Base-by-base conservation (phyloP, 2,113 vertebrate genomes). In the Engraulis encrasicolus region DNA sequence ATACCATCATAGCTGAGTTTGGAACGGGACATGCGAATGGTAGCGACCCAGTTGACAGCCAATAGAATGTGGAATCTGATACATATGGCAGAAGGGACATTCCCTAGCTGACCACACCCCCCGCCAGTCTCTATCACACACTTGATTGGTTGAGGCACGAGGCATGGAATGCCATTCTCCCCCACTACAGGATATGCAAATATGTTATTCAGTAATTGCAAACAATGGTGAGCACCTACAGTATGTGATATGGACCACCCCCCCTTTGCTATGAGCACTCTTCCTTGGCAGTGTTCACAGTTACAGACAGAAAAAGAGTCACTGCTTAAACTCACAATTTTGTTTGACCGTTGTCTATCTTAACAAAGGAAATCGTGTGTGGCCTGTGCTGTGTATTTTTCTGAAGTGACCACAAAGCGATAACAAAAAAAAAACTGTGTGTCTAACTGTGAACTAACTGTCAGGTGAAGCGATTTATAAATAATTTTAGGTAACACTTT, bases 381-480 rank as follows among this genome's bases (percentile, higher is more conserved):
- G 27, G 34, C 12, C 23, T 23, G 27, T 34, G 66, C 14, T 81
- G 36, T 34, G 27, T 34, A n/a, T n/a, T n/a, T 58, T 61, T 58
- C 11, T 54, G 49, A 12, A 34, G 27, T 58, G 54, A 45, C 40
- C 40, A 45, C 9, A 45, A 45, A n/a, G n/a, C n/a, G n/a, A 45
- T 45, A 45, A 45, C n/a, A 45, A 45, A 45, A 58, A 58, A 52
- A 58, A 2, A 58, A 6, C 1, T n/a, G 4, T 58, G 54, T 74
- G 66, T 34, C 66, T 34, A 74, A 74, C 23, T 31, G 77, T 19
- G 78, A 74, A 37, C 0, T 6, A 81, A 85, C 82, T 82, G 86
- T 89, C 92, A 88, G 88, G 90, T 82, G 80, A 74, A 27, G 84
- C 48, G 61, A 38, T 54, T 31, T 74, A 40, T 77, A 71, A 61